Percentiles rank a stretch among this genome's conserved stretches.
phyloP scores from a whole-genome alignment of 1,140 invertebrate species.

The Grapholita molesta region DNA sequence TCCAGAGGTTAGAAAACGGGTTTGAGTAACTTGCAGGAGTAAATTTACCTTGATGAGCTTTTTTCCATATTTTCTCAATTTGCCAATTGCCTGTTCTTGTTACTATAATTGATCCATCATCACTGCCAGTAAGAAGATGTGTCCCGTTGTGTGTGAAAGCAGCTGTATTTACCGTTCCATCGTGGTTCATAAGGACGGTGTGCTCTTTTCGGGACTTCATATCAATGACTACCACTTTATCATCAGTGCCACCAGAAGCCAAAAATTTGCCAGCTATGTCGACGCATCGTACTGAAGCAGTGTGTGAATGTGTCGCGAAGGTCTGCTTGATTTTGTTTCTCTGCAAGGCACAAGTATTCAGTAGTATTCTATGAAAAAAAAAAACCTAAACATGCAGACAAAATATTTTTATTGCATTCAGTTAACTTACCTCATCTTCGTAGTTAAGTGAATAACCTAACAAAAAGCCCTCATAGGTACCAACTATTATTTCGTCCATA shows the following conservation, averaged over 20 bases:
- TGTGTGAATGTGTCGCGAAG: conserved; percentile 93
- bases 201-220: conserved; percentile 87
- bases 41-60: conserved; percentile 82
- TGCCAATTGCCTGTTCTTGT: conserved; percentile 91
- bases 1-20: background rate
- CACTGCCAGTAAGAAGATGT: conserved; percentile 89
- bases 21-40: background rate
- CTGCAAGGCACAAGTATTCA: conserved; percentile 39
- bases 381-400: conserved; percentile 16
- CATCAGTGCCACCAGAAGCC: conserved; percentile 94
- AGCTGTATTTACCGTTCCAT: conserved; percentile 88
- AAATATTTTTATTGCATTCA: background rate
- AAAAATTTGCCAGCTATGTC: conserved; percentile 85
- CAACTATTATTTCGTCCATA: conserved; percentile 68
- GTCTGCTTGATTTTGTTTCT: conserved; percentile 81
- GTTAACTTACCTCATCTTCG: conserved; percentile 49
- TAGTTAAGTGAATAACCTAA: conserved; percentile 60
- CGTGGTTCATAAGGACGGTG: conserved; percentile 89
- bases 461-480: conserved; percentile 71
- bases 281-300: conserved; percentile 87
- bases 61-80: conserved; percentile 86
- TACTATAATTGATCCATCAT: conserved; percentile 91
- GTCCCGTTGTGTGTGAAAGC: conserved; percentile 86
- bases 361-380: conserved; percentile 9
- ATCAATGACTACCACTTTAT: conserved; percentile 92